phyloP scores from a whole-genome alignment of 2,113 vertebrate species.

The Equus quagga region DNA sequence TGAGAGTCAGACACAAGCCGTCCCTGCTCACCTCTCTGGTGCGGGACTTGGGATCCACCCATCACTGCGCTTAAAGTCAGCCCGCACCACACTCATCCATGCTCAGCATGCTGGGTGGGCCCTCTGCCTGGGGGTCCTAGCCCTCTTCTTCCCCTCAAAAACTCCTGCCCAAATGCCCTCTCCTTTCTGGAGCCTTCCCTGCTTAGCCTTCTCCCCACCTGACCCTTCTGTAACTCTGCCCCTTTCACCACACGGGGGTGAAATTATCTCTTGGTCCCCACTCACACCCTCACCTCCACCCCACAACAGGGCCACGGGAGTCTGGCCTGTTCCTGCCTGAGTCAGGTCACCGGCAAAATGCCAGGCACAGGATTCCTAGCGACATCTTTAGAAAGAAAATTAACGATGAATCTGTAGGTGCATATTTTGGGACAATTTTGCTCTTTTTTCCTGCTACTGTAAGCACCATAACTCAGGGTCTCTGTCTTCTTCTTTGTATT shows the following conservation, averaged over 20 bases:
- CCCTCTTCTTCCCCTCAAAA: not conserved
- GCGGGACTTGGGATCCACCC: not conserved
- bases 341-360: not conserved
- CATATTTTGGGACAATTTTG: not conserved
- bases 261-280: not conserved
- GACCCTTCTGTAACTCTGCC: not conserved
- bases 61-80: not conserved
- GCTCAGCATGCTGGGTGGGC: not conserved
- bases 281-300: not conserved
- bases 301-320: accelerated
- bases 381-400: not conserved
- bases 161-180: not conserved
- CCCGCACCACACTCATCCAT: not conserved
- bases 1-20: not conserved
- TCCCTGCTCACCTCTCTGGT: not conserved
- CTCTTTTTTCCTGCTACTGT: not conserved
- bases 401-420: not conserved
- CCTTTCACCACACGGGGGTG: not conserved
- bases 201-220: not conserved
- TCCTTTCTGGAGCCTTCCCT: not conserved
- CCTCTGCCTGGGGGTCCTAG: not conserved
- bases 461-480: not conserved
- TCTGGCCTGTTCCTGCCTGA: not conserved
- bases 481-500: not conserved
- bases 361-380: not conserved